Evolutionary conservation across 2,888 invertebrate genomes (phyloP), one percentile per base, ranked within the genome.

Genomic region (Ornithoptera alexandrae): DNA sequence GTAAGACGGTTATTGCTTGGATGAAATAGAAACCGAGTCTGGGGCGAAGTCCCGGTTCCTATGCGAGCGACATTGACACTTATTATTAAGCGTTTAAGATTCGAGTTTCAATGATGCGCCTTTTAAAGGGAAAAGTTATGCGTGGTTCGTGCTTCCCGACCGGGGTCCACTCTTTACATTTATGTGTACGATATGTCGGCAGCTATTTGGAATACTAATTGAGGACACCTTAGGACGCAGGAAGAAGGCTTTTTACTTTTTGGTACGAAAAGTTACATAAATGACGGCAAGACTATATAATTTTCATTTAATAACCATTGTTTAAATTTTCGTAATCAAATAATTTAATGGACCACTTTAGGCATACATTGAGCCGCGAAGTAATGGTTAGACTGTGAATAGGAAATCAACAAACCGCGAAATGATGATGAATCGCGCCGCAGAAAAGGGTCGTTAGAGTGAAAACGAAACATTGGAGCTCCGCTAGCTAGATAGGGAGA

Each of bases 201-300:
- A 87, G 85, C 87, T 89, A 92, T 92, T 92, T 90, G 88, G 92
- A 91, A 91, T 92, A 92, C 92, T 92, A 92, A 92, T 92, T 92
- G 90, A 81, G 84, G 81, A 80, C 83, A 86, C 84, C 80, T 81
- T 79, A 80, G 79, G 87, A 86, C 86, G 86, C 78, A 77, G 71
- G 79, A 84, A 86, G 82, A 82, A 81, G 80, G 53, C 78, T 81
- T 83, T 83, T 83, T 85, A 83, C 82, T 79, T 82, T 81, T 77
- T 75, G 62, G 72, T 70, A 71, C 65, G 65, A 70, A 71, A 65
- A 72, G 71, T 72, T 70, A 73, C 66, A 69, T 64, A 70, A 72
- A 62, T 66, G 59, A 63, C 39, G 64, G 64, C 60, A 56, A 39
- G 64, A 60, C 50, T 8, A 50, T 22, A 63, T 36, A 60, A 60